Evolutionary conservation across 2,113 vertebrate genomes (phyloP).

Genomic region (Puntigrus tetrazona): DNA sequence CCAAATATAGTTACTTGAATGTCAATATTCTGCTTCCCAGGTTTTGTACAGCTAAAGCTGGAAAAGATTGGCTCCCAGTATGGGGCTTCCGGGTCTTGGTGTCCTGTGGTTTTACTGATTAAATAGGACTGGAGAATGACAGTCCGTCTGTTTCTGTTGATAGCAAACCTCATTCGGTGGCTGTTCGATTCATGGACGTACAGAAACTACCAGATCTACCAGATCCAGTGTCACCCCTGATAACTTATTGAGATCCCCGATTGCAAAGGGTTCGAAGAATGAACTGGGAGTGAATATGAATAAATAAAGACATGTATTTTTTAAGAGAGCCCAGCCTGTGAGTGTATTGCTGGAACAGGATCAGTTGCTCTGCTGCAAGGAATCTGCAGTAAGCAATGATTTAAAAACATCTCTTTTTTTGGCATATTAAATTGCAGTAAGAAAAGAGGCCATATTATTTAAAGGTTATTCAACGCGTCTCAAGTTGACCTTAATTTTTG

Average conservation of each 20-base stretch:
- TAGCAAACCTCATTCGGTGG: slow-evolving; percentile 5
- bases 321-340: neutral
- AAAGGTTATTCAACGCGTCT: neutral
- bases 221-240: neutral
- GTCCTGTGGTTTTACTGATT: slow-evolving; percentile 25
- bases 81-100: neutral
- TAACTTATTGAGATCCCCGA: neutral
- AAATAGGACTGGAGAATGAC: slow-evolving; percentile 4
- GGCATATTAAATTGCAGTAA: neutral
- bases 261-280: neutral
- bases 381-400: neutral
- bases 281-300: neutral
- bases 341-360: neutral
- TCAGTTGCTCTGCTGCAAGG: neutral
- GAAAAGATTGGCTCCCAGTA: neutral
- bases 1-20: slow-evolving; percentile 28
- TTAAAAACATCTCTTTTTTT: neutral
- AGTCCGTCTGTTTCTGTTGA: slow-evolving; percentile 28
- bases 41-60: slow-evolving; percentile 22
- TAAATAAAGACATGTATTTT: neutral
- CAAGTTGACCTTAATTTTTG: neutral
- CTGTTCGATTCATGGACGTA: neutral
- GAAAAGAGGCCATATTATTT: neutral
- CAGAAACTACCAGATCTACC: neutral
- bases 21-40: slow-evolving; percentile 16